These are phyloP conservation scores for Zaprionus camerounensis DNA, from an alignment of 1,140 invertebrate genomes.

Conservation along the genomic window DNA sequence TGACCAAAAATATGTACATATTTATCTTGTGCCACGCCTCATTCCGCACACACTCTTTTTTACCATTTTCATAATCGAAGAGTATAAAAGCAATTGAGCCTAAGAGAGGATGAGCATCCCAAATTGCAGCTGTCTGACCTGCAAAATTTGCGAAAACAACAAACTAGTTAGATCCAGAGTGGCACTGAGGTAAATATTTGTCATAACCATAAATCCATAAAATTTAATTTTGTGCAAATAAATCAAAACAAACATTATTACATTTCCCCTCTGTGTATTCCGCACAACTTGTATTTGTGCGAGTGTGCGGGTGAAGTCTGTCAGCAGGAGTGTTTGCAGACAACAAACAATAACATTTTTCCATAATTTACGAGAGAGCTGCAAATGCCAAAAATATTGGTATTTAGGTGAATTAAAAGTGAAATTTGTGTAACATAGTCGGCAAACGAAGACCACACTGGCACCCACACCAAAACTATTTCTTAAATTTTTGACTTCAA, in stretches of 20 bases:
- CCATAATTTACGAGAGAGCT: conserved; percentile 60
- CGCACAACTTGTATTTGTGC: background rate
- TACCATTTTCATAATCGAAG: too few relatives aligned
- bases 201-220: conserved; percentile 47
- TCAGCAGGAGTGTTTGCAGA: conserved; percentile 22
- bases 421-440: conserved; percentile 43
- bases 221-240: conserved; percentile 61
- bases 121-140: too few relatives aligned
- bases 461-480: too few relatives aligned
- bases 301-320: background rate
- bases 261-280: conserved; percentile 13
- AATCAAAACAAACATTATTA: conserved; percentile 39
- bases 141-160: background rate
- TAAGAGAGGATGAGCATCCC: too few relatives aligned
- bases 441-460: conserved; percentile 4
- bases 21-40: too few relatives aligned
- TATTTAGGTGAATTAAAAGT: conserved; percentile 59
- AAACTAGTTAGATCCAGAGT: conserved; percentile 5
- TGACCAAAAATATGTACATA: too few relatives aligned
- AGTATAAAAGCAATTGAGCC: too few relatives aligned
- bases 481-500: too few relatives aligned
- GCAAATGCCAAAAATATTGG: conserved; percentile 42
- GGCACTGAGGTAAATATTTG: conserved; percentile 44
- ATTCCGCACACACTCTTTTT: too few relatives aligned
- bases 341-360: conserved; percentile 39